These are phyloP conservation scores for Hirtodrosophila trivittata DNA, from an alignment of 2,888 invertebrate genomes.

Conservation along the genomic window DNA sequence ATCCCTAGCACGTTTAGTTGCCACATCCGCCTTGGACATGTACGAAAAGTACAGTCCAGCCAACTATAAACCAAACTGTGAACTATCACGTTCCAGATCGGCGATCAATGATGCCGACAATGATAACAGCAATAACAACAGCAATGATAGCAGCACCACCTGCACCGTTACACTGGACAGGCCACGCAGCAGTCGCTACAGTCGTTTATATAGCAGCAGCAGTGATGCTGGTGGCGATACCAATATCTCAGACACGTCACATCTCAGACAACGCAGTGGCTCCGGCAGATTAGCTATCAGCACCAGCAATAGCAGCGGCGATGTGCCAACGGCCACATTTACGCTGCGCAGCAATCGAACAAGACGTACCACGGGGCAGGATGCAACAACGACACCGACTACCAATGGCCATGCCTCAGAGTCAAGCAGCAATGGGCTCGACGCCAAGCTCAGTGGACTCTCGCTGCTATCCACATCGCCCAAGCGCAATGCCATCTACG, in stretches of 20 bases:
- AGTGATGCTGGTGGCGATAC: constrained; percentile 51
- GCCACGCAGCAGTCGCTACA: constrained; percentile 76
- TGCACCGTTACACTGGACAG: constrained; percentile 65
- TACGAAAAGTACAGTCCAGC: constrained; percentile 91
- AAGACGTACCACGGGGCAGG: constrained; percentile 38
- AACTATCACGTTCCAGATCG: constrained; percentile 84
- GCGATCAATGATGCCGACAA: constrained; percentile 70
- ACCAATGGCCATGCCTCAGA: constrained; percentile 40
- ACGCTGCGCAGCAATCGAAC: constrained; percentile 75
- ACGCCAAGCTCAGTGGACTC: constrained; percentile 65
- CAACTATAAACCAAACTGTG: constrained; percentile 88
- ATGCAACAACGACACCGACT: constrained; percentile 23
- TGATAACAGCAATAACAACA: constrained; percentile 27
- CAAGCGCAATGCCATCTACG: constrained; percentile 70
- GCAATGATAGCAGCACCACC: constrained; percentile 32
- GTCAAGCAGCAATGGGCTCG: constrained; percentile 55
- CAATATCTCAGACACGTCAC: constrained; percentile 15
- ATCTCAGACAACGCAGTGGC: constrained; percentile 33
- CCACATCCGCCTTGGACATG: constrained; percentile 88
- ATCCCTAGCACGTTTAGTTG: constrained; percentile 85
- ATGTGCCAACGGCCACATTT: constrained; percentile 80
- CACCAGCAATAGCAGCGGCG: constrained; percentile 70
- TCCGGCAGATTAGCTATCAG: constrained; percentile 59
- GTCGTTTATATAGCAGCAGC: constrained; percentile 69
- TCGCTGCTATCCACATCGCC: constrained; percentile 62